phyloP scores from a whole-genome alignment of 2,888 invertebrate genomes.

The Fragum fragum region DNA sequence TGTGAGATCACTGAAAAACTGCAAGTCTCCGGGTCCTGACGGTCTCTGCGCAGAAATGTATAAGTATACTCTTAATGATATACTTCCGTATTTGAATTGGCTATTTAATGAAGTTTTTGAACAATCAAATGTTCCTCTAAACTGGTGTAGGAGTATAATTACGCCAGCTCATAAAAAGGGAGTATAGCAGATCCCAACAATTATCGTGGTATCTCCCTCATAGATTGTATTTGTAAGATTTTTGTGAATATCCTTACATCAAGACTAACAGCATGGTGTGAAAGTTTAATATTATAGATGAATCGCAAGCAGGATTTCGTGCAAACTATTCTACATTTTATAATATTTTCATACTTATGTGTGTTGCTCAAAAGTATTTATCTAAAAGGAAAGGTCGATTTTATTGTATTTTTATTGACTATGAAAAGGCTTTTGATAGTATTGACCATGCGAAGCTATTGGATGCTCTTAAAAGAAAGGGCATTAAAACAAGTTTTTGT shows the following conservation, averaged over 20 bases:
- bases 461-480: constrained; percentile 20
- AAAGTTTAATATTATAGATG: constrained; percentile 17
- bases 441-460: constrained; percentile 6
- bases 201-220: constrained; percentile 44
- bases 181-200: constrained; percentile 33
- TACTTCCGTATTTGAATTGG: neutral
- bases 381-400: constrained; percentile 2
- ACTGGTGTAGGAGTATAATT: constrained; percentile 13
- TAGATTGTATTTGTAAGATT: constrained; percentile 40
- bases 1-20: neutral
- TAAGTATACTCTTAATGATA: constrained; percentile 6
- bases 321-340: constrained; percentile 25
- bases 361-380: constrained; percentile 22
- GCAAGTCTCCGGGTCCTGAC: neutral
- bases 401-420: constrained; percentile 28
- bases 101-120: constrained; percentile 12
- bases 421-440: constrained; percentile 25
- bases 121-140: neutral
- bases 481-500: constrained; percentile 17
- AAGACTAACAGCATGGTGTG: constrained; percentile 11
- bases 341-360: constrained; percentile 17
- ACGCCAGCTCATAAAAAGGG: constrained; percentile 18
- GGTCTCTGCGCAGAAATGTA: constrained; percentile 22
- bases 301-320: constrained; percentile 27
- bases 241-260: constrained; percentile 4